Percentiles rank a stretch among this genome's conserved stretches.
These are phyloP conservation scores for Odocoileus virginianus DNA, from an alignment of 2,113 vertebrate genomes.

Conservation along the genomic window DNA sequence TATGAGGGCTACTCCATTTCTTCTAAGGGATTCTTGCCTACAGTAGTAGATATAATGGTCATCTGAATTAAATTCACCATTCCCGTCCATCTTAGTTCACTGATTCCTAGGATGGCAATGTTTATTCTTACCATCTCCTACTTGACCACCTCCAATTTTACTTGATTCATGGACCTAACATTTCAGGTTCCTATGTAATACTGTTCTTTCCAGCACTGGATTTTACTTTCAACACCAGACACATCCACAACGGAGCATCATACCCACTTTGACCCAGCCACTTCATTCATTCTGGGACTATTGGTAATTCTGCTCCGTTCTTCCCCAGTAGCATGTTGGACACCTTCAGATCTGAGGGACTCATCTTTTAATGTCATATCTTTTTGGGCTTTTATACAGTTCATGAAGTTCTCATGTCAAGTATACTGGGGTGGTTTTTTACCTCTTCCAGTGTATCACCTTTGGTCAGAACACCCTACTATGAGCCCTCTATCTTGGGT, in stretches of 20 bases:
- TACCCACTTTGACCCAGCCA: not conserved
- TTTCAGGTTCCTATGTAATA: not conserved
- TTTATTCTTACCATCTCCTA: not conserved
- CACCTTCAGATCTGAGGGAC: not conserved
- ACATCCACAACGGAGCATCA: rapidly evolving
- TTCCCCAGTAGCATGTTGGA: not conserved
- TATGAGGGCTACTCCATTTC: not conserved
- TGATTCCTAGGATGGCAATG: not conserved
- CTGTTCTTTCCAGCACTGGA: not conserved
- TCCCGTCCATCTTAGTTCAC: not conserved
- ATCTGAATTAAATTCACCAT: not conserved
- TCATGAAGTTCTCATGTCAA: not conserved
- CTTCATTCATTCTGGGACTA: not conserved
- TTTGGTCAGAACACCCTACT: not conserved
- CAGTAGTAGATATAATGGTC: not conserved
- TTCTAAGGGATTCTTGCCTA: not conserved
- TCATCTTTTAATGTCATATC: not conserved
- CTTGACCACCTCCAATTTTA: not conserved
- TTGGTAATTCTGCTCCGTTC: not conserved
- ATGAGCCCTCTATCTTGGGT: not conserved
- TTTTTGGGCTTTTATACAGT: not conserved
- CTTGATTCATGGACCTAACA: not conserved
- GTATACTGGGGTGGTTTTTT: not conserved
- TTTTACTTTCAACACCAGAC: not conserved
- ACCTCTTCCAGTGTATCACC: not conserved